phyloP scores from a whole-genome alignment of 2,888 invertebrate species.

The Lottia gigantea region DNA sequence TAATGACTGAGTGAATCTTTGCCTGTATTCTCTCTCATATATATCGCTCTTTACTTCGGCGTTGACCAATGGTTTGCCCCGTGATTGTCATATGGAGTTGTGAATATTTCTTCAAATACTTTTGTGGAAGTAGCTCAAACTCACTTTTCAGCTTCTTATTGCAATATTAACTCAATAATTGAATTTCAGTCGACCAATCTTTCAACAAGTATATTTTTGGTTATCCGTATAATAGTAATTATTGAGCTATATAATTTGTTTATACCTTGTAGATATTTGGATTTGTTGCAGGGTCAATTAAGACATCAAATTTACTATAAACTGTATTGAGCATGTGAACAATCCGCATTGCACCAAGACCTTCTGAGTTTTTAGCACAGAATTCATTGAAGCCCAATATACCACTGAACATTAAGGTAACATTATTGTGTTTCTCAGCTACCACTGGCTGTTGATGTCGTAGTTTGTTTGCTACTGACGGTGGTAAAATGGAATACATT shows the following conservation, averaged over 20 bases:
- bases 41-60: too few species aligned
- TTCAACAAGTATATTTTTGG: too few species aligned
- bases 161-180: too few species aligned
- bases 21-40: too few species aligned
- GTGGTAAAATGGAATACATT: slow-evolving; percentile 92
- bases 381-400: slow-evolving; percentile 91
- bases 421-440: slow-evolving; percentile 87
- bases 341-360: slow-evolving; percentile 94
- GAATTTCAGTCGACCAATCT: too few species aligned
- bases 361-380: slow-evolving; percentile 90
- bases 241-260: neutral
- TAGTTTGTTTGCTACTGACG: slow-evolving; percentile 93
- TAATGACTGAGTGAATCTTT: too few species aligned
- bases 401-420: slow-evolving; percentile 91
- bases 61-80: too few species aligned
- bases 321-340: slow-evolving; percentile 92
- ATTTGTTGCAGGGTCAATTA: slow-evolving; percentile 91
- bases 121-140: too few species aligned
- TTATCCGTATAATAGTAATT: too few species aligned
- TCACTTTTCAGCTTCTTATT: too few species aligned
- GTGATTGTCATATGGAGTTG: too few species aligned
- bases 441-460: slow-evolving; percentile 91
- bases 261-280: slow-evolving; percentile 93
- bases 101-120: too few species aligned
- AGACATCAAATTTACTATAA: slow-evolving; percentile 92